A percentile compares a stretch with the other conserved stretches of the same genome.
Evolutionary conservation across 2,888 invertebrate genomes (phyloP).

Genomic region (Drosophila lutescens): DNA sequence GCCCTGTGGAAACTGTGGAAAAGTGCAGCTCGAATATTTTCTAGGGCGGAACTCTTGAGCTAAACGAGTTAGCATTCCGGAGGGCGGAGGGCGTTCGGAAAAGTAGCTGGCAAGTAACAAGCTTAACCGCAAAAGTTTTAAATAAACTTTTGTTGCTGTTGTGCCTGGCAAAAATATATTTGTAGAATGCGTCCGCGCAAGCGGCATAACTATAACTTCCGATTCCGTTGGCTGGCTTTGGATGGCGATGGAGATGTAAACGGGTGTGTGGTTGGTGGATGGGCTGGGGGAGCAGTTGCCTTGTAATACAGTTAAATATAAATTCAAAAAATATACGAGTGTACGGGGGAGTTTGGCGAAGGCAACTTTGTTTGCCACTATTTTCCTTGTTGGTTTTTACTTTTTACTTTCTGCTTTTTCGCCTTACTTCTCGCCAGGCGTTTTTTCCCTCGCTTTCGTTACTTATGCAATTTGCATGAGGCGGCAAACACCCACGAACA

Average conservation of each 20-base stretch:
- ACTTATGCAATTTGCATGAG: slow-evolving; percentile 76
- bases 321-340: slow-evolving; percentile 60
- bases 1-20: background rate
- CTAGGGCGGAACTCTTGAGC: slow-evolving; percentile 46
- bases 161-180: slow-evolving; percentile 57
- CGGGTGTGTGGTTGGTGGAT: slow-evolving; percentile 4
- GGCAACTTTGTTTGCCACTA: slow-evolving; percentile 51
- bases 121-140: slow-evolving; percentile 77
- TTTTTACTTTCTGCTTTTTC: slow-evolving; percentile 34
- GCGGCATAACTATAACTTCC: slow-evolving; percentile 77
- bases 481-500: slow-evolving; percentile 79
- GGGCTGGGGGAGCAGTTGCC: slow-evolving; percentile 34
- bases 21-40: slow-evolving; percentile 66
- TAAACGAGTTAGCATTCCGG: slow-evolving; percentile 45
- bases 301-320: slow-evolving; percentile 73
- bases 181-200: slow-evolving; percentile 61
- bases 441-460: slow-evolving; percentile 39
- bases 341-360: slow-evolving; percentile 28
- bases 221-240: slow-evolving; percentile 62
- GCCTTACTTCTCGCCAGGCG: slow-evolving; percentile 10
- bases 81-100: slow-evolving; percentile 30
- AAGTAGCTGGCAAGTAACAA: slow-evolving; percentile 77
- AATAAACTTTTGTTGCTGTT: slow-evolving; percentile 71
- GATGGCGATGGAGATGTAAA: background rate
- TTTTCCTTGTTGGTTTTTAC: slow-evolving; percentile 47